A percentile compares a stretch with the other conserved stretches of the same genome.
Conservation (phyloP, 2,113 vertebrate genomes). For the Cromileptes altivelis region DNA sequence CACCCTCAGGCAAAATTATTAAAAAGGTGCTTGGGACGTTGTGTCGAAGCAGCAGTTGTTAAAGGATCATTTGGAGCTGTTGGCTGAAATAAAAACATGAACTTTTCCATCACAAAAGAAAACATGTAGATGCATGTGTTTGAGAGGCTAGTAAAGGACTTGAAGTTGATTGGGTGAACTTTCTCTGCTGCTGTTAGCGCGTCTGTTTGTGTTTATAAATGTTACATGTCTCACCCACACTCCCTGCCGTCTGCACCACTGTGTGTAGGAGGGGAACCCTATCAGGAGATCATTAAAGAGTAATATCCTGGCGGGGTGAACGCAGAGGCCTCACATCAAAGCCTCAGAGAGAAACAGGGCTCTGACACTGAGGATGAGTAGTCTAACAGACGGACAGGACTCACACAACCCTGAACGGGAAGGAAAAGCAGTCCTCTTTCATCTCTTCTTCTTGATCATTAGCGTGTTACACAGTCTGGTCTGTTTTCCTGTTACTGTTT, state of each 20-base stretch:
- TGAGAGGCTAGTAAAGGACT: neutral
- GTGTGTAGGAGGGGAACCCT: constrained; percentile 13
- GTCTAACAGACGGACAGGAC: constrained; percentile 52
- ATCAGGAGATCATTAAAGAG: constrained; percentile 61
- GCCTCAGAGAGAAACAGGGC: constrained; percentile 18
- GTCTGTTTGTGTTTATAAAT: neutral
- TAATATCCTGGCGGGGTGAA: constrained; percentile 64
- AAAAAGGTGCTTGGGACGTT: constrained; percentile 8
- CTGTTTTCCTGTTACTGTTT: constrained; percentile 22
- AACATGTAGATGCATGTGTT: neutral
- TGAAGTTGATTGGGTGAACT: neutral
- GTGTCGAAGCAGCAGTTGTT: neutral
- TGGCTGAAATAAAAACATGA: constrained; percentile 10
- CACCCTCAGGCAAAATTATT: neutral
- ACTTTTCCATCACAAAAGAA: neutral
- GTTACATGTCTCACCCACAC: constrained; percentile 14
- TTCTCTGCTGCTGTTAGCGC: neutral
- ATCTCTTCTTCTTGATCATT: constrained; percentile 37
- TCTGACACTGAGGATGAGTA: constrained; percentile 44
- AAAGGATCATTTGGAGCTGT: neutral
- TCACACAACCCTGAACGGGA: constrained; percentile 29
- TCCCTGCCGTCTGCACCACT: constrained; percentile 26
- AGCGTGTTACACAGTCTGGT: neutral
- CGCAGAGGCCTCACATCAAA: constrained; percentile 54
- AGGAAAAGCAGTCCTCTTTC: constrained; percentile 44